Evolutionary conservation across 2,797 vertebrate genomes (phyloP).

Genomic region (Pogonophryne albipinna): DNA sequence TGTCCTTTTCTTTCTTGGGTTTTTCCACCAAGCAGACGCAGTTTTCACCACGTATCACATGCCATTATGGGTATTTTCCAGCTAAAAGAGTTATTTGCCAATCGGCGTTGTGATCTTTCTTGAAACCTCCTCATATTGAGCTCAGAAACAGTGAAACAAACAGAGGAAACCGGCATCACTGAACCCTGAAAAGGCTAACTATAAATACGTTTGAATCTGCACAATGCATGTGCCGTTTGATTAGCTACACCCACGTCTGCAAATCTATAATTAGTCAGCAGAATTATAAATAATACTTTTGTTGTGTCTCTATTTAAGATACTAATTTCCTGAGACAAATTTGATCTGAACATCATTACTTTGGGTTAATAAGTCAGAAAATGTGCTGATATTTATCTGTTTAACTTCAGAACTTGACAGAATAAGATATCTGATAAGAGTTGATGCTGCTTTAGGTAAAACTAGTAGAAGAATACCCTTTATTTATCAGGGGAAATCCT

Average conservation of each 20-base stretch:
- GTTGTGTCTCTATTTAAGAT: slow-evolving; percentile 26
- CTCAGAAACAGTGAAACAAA: slow-evolving; percentile 73
- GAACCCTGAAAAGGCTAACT: slow-evolving; percentile 54
- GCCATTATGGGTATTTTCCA: slow-evolving; percentile 11
- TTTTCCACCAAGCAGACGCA: slow-evolving; percentile 37
- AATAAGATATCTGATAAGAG: background rate
- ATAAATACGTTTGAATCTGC: slow-evolving; percentile 62
- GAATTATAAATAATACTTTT: slow-evolving; percentile 37
- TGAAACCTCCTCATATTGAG: slow-evolving; percentile 49
- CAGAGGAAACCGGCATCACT: slow-evolving; percentile 68
- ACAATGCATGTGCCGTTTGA: slow-evolving; percentile 62
- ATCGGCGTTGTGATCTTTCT: slow-evolving; percentile 37
- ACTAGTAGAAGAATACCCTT: no score
- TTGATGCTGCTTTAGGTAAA: background rate
- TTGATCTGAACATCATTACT: slow-evolving; percentile 12
- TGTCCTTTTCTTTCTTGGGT: slow-evolving; percentile 17
- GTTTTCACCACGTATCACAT: background rate
- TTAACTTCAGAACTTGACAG: background rate
- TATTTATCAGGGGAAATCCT: no score
- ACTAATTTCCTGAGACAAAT: slow-evolving; percentile 41
- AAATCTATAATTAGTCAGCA: slow-evolving; percentile 43
- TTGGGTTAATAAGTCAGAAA: slow-evolving; percentile 11
- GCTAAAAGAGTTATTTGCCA: slow-evolving; percentile 25
- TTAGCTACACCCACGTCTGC: slow-evolving; percentile 59
- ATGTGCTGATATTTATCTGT: background rate